Evolutionary conservation across 2,797 vertebrate genomes (phyloP).

Genomic region (Yasuhikotakia modesta): DNA sequence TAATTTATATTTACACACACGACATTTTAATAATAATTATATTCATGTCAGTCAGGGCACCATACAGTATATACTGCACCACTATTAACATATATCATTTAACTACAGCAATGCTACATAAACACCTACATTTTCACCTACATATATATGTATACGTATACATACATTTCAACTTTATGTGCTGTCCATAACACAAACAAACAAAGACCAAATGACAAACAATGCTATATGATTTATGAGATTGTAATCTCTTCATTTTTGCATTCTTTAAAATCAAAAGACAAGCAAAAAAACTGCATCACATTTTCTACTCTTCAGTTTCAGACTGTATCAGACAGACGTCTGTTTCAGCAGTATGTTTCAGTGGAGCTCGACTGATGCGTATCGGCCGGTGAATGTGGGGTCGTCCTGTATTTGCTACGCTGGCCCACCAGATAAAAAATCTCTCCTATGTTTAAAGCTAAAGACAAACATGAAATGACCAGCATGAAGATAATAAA

Average conservation of each 20-base stretch:
- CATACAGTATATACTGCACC: too few relatives aligned
- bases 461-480: conserved; percentile 80
- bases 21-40: background rate
- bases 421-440: conserved; percentile 77
- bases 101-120: background rate
- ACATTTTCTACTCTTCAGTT: background rate
- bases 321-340: background rate
- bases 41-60: too few relatives aligned
- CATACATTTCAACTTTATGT: background rate
- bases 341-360: conserved; percentile 28
- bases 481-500: conserved; percentile 91
- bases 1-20: conserved; percentile 15
- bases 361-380: conserved; percentile 4
- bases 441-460: conserved; percentile 86
- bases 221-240: too few relatives aligned
- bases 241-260: background rate
- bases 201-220: background rate
- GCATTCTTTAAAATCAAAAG: background rate
- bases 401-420: background rate
- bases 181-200: background rate
- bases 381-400: background rate
- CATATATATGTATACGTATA: background rate
- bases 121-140: background rate
- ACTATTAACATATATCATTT: too few relatives aligned
- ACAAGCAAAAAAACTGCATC: background rate